phyloP scores from a whole-genome alignment of 2,888 invertebrate species.

The Sesia bembeciformis region DNA sequence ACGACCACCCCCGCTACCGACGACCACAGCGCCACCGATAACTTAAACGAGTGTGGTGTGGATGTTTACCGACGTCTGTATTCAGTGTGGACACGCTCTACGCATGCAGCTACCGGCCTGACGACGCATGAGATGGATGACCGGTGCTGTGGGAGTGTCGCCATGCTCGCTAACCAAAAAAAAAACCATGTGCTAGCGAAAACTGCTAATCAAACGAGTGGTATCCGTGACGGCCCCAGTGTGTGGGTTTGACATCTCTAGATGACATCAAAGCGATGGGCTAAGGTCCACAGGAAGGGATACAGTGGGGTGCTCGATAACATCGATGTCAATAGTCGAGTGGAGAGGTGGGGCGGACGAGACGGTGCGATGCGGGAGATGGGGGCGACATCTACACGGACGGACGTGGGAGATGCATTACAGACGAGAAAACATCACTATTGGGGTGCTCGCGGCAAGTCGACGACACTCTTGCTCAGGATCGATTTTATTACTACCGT shows the following conservation, averaged over 20 bases:
- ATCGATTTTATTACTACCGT: too few species aligned
- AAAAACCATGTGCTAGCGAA: conserved; percentile 26
- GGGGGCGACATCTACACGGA: conserved; percentile 24
- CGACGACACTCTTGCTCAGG: conserved; percentile 34
- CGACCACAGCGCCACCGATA: conserved; percentile 19
- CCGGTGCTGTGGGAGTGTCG: conserved; percentile 15
- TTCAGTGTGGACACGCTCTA: conserved; percentile 33
- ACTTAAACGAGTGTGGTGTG: conserved; percentile 58
- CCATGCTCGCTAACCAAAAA: conserved; percentile 33
- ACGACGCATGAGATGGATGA: not conserved
- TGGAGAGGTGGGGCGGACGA: conserved; percentile 9
- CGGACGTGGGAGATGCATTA: conserved; percentile 46
- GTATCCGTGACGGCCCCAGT: conserved; percentile 19
- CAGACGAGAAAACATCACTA: conserved; percentile 49
- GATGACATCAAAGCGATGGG: conserved; percentile 17
- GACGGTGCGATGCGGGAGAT: conserved; percentile 27
- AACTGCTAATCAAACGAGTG: conserved; percentile 24
- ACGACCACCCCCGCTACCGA: conserved; percentile 12
- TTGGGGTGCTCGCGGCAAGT: conserved; percentile 36
- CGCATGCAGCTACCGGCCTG: conserved; percentile 32
- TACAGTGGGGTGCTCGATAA: not conserved
- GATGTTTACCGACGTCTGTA: conserved; percentile 47
- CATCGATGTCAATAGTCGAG: not conserved
- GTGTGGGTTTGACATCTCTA: conserved; percentile 8
- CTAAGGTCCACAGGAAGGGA: not conserved